Evolutionary conservation across 2,797 vertebrate genomes (phyloP), one percentile per base, ranked within the genome.

Genomic region (Onychomys arenicola): DNA sequence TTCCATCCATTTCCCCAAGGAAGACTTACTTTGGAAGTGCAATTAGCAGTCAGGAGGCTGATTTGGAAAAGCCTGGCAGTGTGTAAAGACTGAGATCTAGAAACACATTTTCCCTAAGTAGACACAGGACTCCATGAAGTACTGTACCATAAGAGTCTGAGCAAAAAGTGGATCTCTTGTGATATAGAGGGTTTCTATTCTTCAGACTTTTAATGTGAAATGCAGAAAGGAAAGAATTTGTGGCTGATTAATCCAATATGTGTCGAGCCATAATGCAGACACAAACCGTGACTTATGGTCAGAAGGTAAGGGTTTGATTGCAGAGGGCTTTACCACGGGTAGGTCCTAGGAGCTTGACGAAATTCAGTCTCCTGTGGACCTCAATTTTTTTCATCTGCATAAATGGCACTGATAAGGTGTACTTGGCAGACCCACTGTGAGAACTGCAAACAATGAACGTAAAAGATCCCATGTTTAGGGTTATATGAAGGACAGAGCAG

Each of bases 1-100:
- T 98, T 98, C 98, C 97, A 98, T 98, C 97, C 93, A 94, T 93
- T 98, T 98, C 98, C 89, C 97, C 98, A 98, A 98, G 97, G 98
- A 97, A 98, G 97, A 98, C 98, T 98, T 97, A 97, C 83, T 88
- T 29, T 73, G 67, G 97, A 94, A 98, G 98, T 90, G 95, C 93
- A 95, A 97, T 98, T 93, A 97, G 97, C 90, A 71, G 52, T 61
- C 73, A 85, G 89, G 92, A 97, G 96, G 6, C 96, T 93, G 75
- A 96, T 93, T 94, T 96, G 96, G 84, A 85, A 82, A 89, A 95
- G 89, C 92, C 75, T 46, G 17, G 40, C 37, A n/a, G 90, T 37
- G 86, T 91, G 43, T 27, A 34, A 96, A 78, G 96, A 95, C 94
- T 2, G 46, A 40, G 97, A 89, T 84, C 57, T 87, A 91, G 95